Evolutionary conservation across 2,888 invertebrate species (phyloP), one percentile per base, ranked within the genome.

Genomic region (Piscicola geometra): DNA sequence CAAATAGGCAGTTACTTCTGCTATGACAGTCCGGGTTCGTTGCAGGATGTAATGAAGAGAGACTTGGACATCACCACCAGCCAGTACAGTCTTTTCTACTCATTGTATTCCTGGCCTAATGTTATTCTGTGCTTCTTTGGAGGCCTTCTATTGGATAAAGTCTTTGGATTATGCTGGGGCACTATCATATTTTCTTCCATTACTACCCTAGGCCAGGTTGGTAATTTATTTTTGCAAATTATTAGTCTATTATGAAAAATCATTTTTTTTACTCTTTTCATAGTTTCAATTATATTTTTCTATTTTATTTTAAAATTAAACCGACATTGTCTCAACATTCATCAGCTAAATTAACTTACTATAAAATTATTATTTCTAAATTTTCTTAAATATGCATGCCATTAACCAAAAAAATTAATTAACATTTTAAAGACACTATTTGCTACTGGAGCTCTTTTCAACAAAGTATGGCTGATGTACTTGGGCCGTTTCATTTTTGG

Each of bases 401-500:
- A n/a, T n/a, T n/a, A n/a, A n/a, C n/a, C n/a, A n/a, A n/a, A n/a
- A n/a, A n/a, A n/a, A n/a, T n/a, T n/a, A n/a, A n/a, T n/a, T n/a
- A n/a, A n/a, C n/a, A n/a, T n/a, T n/a, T n/a, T n/a, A n/a, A n/a
- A 79, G 77, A 21, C 77, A 21, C 35, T 80, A 30, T 80, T 82
- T 78, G 79, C 77, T 2, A 47, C 76, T 30, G 79, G 79, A 28
- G 77, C 77, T 25, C 75, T 91, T 76, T 83, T 91, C 32, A 89
- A 94, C 84, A 86, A 88, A 5, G 94, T 91, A 84, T 92, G 92
- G 92, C 79, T 79, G 2, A 79, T 79, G 79, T 32, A 93, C 83
- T 83, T 92, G 18, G 97, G 96, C 35, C 88, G 98, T 86, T 94
- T 98, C 87, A 88, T 98, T 82, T 98, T 97, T 88, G 97, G 96